These are phyloP conservation scores for Chrysemys picta DNA, from an alignment of 2,113 vertebrate species.

Conservation along the genomic window DNA sequence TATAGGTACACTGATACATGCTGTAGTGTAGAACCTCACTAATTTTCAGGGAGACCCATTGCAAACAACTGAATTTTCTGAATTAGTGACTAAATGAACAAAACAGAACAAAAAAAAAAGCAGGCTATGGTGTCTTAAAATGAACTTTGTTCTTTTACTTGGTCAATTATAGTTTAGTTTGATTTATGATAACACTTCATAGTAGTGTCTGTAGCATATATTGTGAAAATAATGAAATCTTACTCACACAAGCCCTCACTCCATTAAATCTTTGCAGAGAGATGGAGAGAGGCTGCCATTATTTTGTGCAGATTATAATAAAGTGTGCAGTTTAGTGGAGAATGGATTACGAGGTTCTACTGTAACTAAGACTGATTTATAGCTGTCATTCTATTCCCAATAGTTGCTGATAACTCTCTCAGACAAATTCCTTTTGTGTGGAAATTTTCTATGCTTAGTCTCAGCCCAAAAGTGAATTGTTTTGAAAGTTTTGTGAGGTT, in stretches of 20 bases:
- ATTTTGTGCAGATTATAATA: not conserved
- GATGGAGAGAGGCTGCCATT: not conserved
- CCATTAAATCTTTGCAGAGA: not conserved
- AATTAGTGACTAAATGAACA: not conserved
- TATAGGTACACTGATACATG: not conserved
- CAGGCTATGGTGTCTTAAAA: not conserved
- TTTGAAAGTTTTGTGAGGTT: fast-evolving
- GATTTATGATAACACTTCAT: not conserved
- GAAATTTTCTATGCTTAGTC: not conserved
- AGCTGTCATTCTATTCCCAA: not conserved
- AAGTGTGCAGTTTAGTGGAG: fast-evolving
- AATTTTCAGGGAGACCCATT: not conserved
- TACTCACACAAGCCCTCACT: fast-evolving
- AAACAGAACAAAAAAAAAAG: not conserved
- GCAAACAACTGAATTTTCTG: not conserved
- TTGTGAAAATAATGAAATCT: not conserved
- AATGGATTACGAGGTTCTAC: not conserved
- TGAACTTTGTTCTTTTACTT: not conserved
- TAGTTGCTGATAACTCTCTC: fast-evolving
- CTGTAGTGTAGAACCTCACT: not conserved
- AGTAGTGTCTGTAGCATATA: not conserved
- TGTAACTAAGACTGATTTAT: not conserved
- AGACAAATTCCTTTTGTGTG: not conserved
- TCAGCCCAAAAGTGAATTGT: not conserved
- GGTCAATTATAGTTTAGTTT: not conserved